phyloP scores from a whole-genome alignment of 1,140 invertebrate genomes.

The Lysiphlebus fabarum region DNA sequence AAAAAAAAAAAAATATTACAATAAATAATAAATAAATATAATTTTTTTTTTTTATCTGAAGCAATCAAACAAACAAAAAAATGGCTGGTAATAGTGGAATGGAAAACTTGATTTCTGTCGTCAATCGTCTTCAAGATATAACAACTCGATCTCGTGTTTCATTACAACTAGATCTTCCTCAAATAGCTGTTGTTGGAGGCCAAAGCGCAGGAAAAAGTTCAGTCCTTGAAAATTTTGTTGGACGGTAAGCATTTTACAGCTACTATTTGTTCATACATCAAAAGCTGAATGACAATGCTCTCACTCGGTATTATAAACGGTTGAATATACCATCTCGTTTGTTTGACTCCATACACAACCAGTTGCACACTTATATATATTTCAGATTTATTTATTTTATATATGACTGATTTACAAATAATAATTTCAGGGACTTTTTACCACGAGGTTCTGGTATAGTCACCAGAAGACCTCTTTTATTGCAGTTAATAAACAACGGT shows the following conservation, averaged over 20 bases:
- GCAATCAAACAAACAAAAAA: conserved; percentile 30
- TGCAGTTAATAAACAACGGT: conserved; percentile 85
- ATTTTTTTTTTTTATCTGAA: too few relatives aligned
- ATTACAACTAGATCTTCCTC: conserved; percentile 96
- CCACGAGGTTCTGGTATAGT: conserved; percentile 97
- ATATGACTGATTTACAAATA: conserved; percentile 19
- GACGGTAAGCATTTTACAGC: conserved; percentile 72
- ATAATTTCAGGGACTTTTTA: conserved; percentile 83
- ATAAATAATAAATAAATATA: too few relatives aligned
- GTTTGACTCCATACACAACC: too few relatives aligned
- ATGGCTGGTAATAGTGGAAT: conserved; percentile 89
- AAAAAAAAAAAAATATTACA: too few relatives aligned
- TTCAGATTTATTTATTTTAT: not conserved
- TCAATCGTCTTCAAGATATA: conserved; percentile 99
- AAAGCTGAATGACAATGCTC: too few relatives aligned
- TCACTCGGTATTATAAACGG: too few relatives aligned
- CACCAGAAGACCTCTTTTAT: conserved; percentile 91
- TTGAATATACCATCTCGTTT: too few relatives aligned
- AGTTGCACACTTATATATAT: too few relatives aligned
- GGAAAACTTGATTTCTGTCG: conserved; percentile 97
- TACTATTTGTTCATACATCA: not conserved
- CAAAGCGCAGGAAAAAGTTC: conserved; percentile 99
- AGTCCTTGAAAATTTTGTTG: conserved; percentile 99
- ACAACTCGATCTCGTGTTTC: conserved; percentile 96
- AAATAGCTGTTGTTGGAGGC: conserved; percentile 98